Base-by-base conservation (phyloP, 2,797 vertebrate genomes). In the Coendou prehensilis region DNA sequence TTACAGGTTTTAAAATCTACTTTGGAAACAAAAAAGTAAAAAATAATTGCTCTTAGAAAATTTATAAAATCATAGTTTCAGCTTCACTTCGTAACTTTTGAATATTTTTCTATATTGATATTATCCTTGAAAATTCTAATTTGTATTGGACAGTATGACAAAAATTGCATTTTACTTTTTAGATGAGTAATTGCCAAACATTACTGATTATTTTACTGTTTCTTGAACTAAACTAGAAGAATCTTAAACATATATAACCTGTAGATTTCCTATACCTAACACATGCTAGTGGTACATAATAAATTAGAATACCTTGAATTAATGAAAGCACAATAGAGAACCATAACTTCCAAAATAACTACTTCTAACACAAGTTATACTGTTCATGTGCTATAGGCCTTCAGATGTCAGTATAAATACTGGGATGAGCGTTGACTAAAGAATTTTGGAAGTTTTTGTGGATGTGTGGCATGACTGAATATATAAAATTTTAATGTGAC, bases 1-100 rank as follows among this genome's bases (percentile, higher is more conserved):
- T 97, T 84, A 30, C 2, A 94, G 63, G 59, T 59, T 97, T 93
- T 63, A 56, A 92, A 94, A 73, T 6, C 28, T 33, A 91, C 69
- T 63, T 63, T 69, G 41, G 59, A 52, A 26, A 64, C 18, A 69
- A 23, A 84, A 73, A 54, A 86, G 41, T 30, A 92, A n/a, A 56
- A 75, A 95, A 87, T 69, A 93, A 95, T 1, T 75, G 33, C 81
- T 61, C 64, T 69, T 61, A 82, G 56, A 69, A 97, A 92, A 80
- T 52, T 76, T 73, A 80, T 15, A 95, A 86, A 81, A 94, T 52
- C 50, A 71, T 41, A 93, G 22, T 45, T 90, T 89, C 6, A 76
- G 41, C 57, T 91, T 94, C 17, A 28, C 56, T 71, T 57, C 33
- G 41, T 63, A 78, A 76, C 9, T 84, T 69, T 20, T 37, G 75